These are phyloP conservation scores for Hipposideros larvatus DNA, from an alignment of 2,797 vertebrate species.

Conservation along the genomic window DNA sequence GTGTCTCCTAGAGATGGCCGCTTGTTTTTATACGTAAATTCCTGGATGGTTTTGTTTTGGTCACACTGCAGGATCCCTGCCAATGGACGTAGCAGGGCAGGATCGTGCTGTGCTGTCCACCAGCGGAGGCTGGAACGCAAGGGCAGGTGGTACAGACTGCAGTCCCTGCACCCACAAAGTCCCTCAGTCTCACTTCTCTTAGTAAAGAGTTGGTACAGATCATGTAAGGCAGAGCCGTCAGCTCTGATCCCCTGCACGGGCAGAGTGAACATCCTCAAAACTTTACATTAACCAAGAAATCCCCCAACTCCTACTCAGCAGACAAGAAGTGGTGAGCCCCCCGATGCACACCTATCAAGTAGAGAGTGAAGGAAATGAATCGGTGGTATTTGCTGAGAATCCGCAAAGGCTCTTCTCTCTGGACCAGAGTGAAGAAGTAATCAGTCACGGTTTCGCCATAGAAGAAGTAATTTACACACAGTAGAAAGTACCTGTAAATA, in stretches of 20 bases:
- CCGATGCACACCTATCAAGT: constrained; percentile 92
- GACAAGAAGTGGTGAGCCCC: not conserved
- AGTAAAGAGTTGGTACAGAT: not conserved
- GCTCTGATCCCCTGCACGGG: not conserved
- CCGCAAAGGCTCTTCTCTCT: constrained; percentile 96
- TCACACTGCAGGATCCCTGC: not conserved
- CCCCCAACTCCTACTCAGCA: not conserved
- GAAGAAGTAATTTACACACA: constrained; percentile 99
- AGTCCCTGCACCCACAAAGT: not conserved
- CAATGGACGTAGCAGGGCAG: not conserved
- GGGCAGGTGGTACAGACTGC: not conserved
- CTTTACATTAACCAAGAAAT: not conserved
- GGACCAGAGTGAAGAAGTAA: constrained; percentile 98
- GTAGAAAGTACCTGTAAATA: constrained; percentile 95
- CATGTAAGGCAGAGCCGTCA: not conserved
- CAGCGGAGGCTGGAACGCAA: not conserved
- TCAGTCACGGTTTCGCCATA: constrained; percentile 98
- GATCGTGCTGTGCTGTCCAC: not conserved
- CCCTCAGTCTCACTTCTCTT: not conserved
- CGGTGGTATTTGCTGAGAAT: constrained; percentile 99
- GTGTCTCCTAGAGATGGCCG: not conserved
- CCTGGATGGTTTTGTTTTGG: not conserved
- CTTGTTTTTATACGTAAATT: not conserved
- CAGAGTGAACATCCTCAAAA: not conserved
- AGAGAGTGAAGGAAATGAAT: constrained; percentile 98